Percentiles rank a stretch among this genome's conserved stretches.
Evolutionary conservation across 2,888 invertebrate genomes (phyloP).

Genomic region (Nemotelus pantherinus): DNA sequence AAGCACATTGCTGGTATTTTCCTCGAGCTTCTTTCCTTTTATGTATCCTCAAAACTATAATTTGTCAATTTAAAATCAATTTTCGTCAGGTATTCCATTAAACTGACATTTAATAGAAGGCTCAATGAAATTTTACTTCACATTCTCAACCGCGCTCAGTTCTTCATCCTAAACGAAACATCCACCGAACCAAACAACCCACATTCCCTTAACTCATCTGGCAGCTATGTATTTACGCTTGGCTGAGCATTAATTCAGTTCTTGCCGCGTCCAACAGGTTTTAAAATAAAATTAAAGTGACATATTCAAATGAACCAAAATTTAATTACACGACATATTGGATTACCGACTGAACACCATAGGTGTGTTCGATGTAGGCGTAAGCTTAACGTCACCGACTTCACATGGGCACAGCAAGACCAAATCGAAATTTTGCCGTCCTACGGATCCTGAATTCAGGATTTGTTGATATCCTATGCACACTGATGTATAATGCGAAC

Average conservation of each 20-base stretch:
- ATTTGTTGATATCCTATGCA: conserved; percentile 24
- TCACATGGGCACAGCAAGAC: neutral
- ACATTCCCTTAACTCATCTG: neutral
- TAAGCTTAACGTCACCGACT: conserved; percentile 47
- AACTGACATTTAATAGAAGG: conserved; percentile 26
- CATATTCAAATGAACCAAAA: conserved; percentile 65
- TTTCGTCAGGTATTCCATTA: conserved; percentile 9
- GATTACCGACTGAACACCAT: conserved; percentile 57
- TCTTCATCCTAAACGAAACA: neutral
- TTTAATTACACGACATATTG: conserved; percentile 66
- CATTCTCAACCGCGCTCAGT: conserved; percentile 1
- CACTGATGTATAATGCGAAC: neutral
- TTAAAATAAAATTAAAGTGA: conserved; percentile 56
- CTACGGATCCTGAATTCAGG: neutral
- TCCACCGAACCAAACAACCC: conserved; percentile 2
- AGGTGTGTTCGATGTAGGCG: conserved; percentile 52
- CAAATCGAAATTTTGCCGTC: neutral
- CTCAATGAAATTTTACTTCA: conserved; percentile 16
- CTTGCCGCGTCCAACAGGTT: conserved; percentile 50
- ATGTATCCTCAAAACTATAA: no score
- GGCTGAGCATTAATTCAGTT: conserved; percentile 16
- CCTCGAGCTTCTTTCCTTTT: no score
- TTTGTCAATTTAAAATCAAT: conserved; percentile 22
- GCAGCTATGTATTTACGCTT: neutral
- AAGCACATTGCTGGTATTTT: no score